phyloP scores from a whole-genome alignment of 2,888 invertebrate genomes.

The Ectobius pallidus region DNA sequence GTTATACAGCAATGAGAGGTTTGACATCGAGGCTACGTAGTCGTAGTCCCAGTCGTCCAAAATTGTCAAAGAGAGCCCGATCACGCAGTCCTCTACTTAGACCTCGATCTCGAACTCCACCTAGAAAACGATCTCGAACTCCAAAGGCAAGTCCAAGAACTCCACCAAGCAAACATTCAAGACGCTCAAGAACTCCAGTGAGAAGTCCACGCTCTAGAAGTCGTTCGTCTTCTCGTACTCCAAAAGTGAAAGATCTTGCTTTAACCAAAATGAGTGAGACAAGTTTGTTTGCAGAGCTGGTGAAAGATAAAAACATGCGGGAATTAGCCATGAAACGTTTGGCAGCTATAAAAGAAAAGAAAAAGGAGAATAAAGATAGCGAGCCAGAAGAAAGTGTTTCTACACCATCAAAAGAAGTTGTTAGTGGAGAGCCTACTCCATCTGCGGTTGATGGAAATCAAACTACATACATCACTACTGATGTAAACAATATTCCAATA shows the following conservation, averaged over 20 bases:
- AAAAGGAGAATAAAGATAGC: conserved; percentile 61
- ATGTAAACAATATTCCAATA: conserved; percentile 51
- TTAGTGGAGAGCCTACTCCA: conserved; percentile 39
- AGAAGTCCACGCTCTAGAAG: conserved; percentile 37
- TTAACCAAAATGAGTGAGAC: conserved; percentile 84
- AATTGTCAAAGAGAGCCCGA: conserved; percentile 31
- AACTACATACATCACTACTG: conserved; percentile 41
- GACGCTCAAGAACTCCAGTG: conserved; percentile 35
- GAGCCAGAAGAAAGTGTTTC: conserved; percentile 38
- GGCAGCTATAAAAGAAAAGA: conserved; percentile 71
- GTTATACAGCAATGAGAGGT: conserved; percentile 53
- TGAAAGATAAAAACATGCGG: conserved; percentile 83
- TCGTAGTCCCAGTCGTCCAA: conserved; percentile 30
- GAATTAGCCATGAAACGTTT: conserved; percentile 70
- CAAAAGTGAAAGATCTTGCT: conserved; percentile 34
- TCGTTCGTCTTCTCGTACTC: conserved; percentile 33
- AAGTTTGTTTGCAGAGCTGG: conserved; percentile 87
- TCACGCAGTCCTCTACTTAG: conserved; percentile 54
- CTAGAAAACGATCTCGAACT: conserved; percentile 25
- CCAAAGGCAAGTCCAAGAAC: conserved; percentile 48
- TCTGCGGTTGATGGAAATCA: conserved; percentile 36
- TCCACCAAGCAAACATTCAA: conserved; percentile 37
- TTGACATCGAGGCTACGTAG: conserved; percentile 31
- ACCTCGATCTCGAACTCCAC: conserved; percentile 32
- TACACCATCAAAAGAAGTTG: conserved; percentile 36